These are phyloP conservation scores for Parus major DNA, from an alignment of 2,113 vertebrate genomes.

Conservation along the genomic window DNA sequence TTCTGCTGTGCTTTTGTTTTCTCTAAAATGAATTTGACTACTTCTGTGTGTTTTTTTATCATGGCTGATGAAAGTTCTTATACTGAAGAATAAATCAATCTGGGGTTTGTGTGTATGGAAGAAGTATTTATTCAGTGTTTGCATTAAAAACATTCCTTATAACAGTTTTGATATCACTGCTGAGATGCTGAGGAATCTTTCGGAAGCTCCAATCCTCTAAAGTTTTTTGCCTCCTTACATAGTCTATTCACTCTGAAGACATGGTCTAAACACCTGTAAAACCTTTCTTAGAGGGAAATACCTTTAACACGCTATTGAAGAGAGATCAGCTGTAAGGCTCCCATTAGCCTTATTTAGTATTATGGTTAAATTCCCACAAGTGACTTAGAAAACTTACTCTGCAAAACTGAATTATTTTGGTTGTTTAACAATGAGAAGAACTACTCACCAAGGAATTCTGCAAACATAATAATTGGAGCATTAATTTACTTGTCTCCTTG, in stretches of 20 bases:
- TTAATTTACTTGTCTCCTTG: constrained; percentile 42
- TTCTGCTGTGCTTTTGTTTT: neutral
- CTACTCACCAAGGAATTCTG: constrained; percentile 34
- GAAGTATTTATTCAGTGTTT: neutral
- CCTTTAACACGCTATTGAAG: neutral
- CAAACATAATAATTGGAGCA: constrained; percentile 44
- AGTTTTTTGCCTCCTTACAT: neutral
- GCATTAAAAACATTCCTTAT: neutral
- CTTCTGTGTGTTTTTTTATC: neutral
- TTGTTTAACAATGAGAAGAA: constrained; percentile 39
- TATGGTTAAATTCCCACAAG: neutral
- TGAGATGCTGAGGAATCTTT: neutral
- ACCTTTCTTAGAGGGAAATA: neutral
- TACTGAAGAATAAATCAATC: neutral
- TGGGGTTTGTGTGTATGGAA: neutral
- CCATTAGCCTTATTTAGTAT: neutral
- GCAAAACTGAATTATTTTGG: constrained; percentile 20
- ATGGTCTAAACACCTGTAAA: neutral
- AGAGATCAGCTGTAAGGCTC: neutral
- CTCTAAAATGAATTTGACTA: neutral
- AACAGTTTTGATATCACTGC: neutral
- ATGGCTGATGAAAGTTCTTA: neutral
- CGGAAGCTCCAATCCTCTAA: neutral
- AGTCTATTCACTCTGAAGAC: neutral
- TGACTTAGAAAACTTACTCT: neutral